phyloP scores from a whole-genome alignment of 2,888 invertebrate species.

The Eucera pruinosa region DNA sequence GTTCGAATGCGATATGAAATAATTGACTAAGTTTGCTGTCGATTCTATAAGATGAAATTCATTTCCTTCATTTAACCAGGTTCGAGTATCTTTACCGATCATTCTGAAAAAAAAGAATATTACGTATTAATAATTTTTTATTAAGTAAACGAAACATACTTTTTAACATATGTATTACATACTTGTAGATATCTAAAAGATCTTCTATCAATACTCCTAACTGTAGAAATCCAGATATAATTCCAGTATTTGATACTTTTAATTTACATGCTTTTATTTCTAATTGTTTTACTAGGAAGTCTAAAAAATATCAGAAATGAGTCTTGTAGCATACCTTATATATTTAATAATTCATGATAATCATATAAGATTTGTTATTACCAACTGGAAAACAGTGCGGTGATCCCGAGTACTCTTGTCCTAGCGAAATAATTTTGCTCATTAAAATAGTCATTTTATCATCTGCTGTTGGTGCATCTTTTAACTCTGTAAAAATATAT shows the following conservation, averaged over 20 bases:
- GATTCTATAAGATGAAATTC: constrained; percentile 94
- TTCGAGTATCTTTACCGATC: constrained; percentile 92
- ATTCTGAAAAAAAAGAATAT: constrained; percentile 87
- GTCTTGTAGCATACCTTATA: not conserved
- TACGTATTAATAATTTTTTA: constrained; percentile 1
- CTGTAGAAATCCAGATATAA: constrained; percentile 90
- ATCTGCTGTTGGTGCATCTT: constrained; percentile 85
- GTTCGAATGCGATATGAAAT: constrained; percentile 87
- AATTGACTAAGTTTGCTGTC: constrained; percentile 89
- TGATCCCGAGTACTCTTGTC: constrained; percentile 91
- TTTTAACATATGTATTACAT: constrained; percentile 74
- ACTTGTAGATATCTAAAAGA: constrained; percentile 93
- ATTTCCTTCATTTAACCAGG: constrained; percentile 93
- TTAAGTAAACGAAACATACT: not conserved
- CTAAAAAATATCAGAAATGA: constrained; percentile 82
- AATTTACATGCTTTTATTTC: constrained; percentile 92
- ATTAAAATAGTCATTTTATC: constrained; percentile 89
- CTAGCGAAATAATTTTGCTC: constrained; percentile 91
- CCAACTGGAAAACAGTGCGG: constrained; percentile 95
- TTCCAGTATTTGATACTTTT: constrained; percentile 89
- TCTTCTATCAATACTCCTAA: constrained; percentile 91
- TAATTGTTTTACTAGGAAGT: constrained; percentile 91
- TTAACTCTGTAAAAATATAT: constrained; percentile 86
- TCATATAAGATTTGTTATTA: constrained; percentile 83
- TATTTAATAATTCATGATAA: not conserved